These are phyloP conservation scores for Calyptomena viridis DNA, from an alignment of 2,113 vertebrate species.

Conservation along the genomic window DNA sequence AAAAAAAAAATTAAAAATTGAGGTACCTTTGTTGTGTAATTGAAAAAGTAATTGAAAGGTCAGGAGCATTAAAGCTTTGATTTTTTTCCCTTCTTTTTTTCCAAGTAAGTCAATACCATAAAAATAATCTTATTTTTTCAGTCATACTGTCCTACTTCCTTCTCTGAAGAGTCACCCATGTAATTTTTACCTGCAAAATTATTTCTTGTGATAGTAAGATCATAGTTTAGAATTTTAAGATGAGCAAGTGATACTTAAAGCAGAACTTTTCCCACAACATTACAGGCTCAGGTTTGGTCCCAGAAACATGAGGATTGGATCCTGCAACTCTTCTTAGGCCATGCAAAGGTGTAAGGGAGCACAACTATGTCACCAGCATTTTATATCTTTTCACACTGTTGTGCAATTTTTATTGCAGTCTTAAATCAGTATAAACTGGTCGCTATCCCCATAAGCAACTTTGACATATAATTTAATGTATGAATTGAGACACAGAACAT, in stretches of 20 bases:
- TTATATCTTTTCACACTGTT: slow-evolving; percentile 11
- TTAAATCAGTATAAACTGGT: slow-evolving; percentile 56
- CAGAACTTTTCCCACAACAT: background rate
- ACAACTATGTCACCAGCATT: background rate
- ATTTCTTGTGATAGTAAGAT: background rate
- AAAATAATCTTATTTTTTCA: background rate
- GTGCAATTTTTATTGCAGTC: slow-evolving; percentile 43
- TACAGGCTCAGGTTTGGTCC: background rate
- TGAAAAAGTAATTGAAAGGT: background rate
- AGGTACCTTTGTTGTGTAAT: background rate
- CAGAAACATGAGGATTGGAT: background rate
- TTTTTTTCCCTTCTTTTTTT: background rate
- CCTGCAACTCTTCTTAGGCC: background rate
- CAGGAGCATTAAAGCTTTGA: background rate
- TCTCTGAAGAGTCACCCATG: background rate
- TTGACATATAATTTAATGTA: slow-evolving; percentile 29
- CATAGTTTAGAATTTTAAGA: background rate
- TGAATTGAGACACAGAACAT: slow-evolving; percentile 25
- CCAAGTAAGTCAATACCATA: background rate
- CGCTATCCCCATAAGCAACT: background rate
- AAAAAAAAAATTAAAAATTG: background rate
- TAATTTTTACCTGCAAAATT: background rate
- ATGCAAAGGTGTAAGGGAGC: background rate
- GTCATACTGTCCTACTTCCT: background rate
- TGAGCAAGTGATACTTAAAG: background rate